Conservation (phyloP, 2,888 invertebrate species). For the Nephrotoma guestfalica region DNA sequence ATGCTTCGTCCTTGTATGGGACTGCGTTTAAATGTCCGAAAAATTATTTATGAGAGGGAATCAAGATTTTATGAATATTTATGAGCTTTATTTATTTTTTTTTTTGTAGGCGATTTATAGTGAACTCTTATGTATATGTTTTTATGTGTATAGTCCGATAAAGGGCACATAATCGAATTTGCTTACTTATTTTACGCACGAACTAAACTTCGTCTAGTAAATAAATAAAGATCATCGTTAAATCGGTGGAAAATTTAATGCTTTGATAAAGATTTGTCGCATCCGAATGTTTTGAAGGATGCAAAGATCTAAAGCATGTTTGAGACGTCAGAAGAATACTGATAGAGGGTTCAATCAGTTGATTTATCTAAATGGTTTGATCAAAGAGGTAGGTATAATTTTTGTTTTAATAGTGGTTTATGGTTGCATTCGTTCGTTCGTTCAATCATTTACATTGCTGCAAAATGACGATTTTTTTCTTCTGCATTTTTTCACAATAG, state of each 20-base stretch:
- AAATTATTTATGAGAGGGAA: not conserved
- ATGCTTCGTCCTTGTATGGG: not conserved
- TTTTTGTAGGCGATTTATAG: not conserved
- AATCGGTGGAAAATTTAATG: not conserved
- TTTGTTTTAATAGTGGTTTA: no score
- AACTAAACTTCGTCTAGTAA: not conserved
- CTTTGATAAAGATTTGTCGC: not conserved
- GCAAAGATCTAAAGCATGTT: no score
- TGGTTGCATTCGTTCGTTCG: no score
- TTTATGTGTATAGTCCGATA: not conserved
- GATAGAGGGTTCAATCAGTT: no score
- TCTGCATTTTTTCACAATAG: no score
- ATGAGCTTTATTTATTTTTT: not conserved
- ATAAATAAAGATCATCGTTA: not conserved
- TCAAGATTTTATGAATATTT: not conserved
- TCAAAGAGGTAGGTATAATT: no score
- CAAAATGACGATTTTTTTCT: no score
- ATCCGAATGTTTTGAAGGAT: no score
- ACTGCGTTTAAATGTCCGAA: not conserved
- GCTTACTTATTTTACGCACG: not conserved
- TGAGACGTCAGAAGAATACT: no score
- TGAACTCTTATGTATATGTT: not conserved
- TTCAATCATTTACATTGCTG: no score
- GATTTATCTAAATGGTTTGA: no score
- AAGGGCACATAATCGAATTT: not conserved